Base-by-base conservation (phyloP, 2,113 vertebrate species). In the Copsychus sechellarum region DNA sequence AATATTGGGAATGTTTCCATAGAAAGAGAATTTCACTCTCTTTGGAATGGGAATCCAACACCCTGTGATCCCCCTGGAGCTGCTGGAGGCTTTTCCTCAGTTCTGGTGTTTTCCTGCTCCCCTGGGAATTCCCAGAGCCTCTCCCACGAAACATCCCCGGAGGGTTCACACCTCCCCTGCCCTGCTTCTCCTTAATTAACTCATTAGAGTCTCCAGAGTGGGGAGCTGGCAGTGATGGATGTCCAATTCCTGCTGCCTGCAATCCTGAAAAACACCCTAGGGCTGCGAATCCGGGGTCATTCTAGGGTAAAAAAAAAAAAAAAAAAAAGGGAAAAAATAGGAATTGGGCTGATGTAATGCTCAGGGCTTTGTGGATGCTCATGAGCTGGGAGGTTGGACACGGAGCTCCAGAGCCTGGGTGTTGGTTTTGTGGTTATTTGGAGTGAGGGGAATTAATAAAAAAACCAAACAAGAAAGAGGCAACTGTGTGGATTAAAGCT, bases 181-280 rank as follows among this genome's bases (percentile, higher is more conserved):
- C 87, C 93, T 76, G 71, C 67, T 96, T 97, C 94, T 95, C 88
- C 91, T 69, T 96, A 96, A 97, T 97, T 94, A 97, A 97, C 86
- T 96, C 80, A 23, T 96, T 83, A 82, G 54, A 81, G 25, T 33
- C 38, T 73, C 94, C 42, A 4, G 4, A 58, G 79, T 45, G 43
- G 50, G 61, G 19, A 53, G 22, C 18, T 4, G 51, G 43, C 25
- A 9, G 28, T 5, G 5, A 60, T 0, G 10, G 61, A 25, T 83
- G 33, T 8, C 31, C 69, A 23, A 79, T 38, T 34, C 54, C 58
- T 3, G 26, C 69, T 58, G 66, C 66, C 40, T 53, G 29, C 29
- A 14, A 48, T 40, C 43, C 19, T 24, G 9, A 40, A 3, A 40
- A 80, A 60, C 2, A 1, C 54, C 56, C n/a, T 2, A 0, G 0